Evolutionary conservation across 2,113 vertebrate species (phyloP), one percentile per base, ranked within the genome.

Genomic region (Neolamprologus caudopunctatus): DNA sequence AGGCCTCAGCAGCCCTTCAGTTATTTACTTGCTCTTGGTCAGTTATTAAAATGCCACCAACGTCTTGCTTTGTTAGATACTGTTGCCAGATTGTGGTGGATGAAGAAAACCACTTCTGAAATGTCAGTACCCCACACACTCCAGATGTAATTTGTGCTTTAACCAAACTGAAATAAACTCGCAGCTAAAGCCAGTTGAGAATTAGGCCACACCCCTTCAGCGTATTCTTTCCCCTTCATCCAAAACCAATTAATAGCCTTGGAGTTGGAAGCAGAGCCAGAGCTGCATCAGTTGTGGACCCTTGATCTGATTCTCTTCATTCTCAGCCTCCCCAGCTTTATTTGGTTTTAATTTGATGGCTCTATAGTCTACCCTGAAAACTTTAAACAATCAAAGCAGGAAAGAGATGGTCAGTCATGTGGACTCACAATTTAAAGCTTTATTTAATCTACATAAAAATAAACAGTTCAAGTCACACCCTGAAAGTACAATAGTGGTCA

Each of bases 11-110:
- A 14, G 54, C 50, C 9, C 50, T 80, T 85, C 4, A 80, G 87
- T 89, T 92, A 89, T 85, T 92, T 24, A 88, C 82, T 57, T 28
- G 13, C 17, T 14, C 35, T 16, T 19, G 86, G 91, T 86, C 35
- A 91, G 91, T 86, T 81, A 89, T 84, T 86, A 28, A 91, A 54
- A 80, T 16, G 16, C 17, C 63, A 53, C 75, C 53, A 83, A 66
- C 1, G 16, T 37, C 16, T 51, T 66, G 13, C 50, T 82, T 51
- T 84, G 47, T 33, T 24, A 12, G 12, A 19, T 2, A 24, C 53
- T 6, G 31, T 24, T 21, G 12, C 7, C 8, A 63, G 16, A 24
- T 21, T n/a, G 1, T 66, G 16, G 9, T n/a, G 37, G 26, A 57
- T 33, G 1, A 33, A 40, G 37, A 24, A 42, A 71, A 16, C 3